A percentile compares a stretch with the other conserved stretches of the same genome.
Evolutionary conservation across 2,113 vertebrate genomes (phyloP).

Genomic region (Megaceryle torquata): DNA sequence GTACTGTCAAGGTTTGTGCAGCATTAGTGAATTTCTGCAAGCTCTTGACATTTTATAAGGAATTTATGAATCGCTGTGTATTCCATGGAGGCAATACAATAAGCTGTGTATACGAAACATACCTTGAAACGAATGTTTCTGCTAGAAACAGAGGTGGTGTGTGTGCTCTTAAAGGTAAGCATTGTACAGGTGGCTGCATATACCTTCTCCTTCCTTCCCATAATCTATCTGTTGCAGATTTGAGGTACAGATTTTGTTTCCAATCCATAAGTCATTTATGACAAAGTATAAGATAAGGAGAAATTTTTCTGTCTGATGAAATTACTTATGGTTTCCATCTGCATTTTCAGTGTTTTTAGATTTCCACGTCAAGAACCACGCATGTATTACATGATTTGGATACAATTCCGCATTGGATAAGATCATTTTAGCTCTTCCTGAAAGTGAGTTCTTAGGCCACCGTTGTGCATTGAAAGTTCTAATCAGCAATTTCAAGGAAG

Average conservation of each 20-base stretch:
- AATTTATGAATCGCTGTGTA: not conserved
- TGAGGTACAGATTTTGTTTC: not conserved
- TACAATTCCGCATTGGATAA: not conserved
- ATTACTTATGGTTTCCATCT: constrained; percentile 44
- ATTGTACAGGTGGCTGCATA: not conserved
- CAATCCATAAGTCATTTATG: not conserved
- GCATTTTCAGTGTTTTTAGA: not conserved
- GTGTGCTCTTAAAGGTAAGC: not conserved
- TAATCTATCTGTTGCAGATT: not conserved
- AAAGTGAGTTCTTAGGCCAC: not conserved
- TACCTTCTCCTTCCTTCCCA: not conserved
- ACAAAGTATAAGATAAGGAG: not conserved
- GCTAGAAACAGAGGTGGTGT: not conserved
- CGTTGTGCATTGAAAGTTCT: not conserved
- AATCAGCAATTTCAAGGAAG: not conserved
- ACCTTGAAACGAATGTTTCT: not conserved
- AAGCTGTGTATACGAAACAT: not conserved
- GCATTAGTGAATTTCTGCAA: not conserved
- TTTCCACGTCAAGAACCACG: not conserved
- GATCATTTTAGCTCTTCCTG: constrained; percentile 1
- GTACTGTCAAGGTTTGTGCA: not conserved
- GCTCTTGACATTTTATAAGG: not conserved
- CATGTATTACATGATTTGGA: not conserved
- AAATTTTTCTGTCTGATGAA: not conserved
- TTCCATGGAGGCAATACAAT: not conserved